phyloP scores from a whole-genome alignment of 2,113 vertebrate genomes.

The Alethe diademata region DNA sequence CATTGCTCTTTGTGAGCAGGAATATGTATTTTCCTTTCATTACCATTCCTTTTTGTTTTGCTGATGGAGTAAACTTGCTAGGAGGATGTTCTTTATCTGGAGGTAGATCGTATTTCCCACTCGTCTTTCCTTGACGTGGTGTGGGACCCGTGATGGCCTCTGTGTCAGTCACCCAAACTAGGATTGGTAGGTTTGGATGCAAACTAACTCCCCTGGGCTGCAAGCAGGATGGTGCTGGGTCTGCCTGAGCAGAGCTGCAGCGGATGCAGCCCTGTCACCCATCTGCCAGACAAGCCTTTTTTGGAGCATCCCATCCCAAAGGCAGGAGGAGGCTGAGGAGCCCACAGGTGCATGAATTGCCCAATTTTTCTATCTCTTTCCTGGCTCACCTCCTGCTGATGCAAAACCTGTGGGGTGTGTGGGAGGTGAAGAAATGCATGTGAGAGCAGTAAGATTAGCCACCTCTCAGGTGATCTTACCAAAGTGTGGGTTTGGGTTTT shows the following conservation, averaged over 20 bases:
- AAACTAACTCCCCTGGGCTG: neutral
- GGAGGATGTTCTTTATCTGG: neutral
- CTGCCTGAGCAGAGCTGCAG: neutral
- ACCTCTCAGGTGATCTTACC: constrained; percentile 45
- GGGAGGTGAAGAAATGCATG: constrained; percentile 58
- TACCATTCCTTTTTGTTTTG: neutral
- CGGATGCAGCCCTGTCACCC: neutral
- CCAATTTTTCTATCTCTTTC: constrained; percentile 24
- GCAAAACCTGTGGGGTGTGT: constrained; percentile 58
- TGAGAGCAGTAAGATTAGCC: constrained; percentile 48
- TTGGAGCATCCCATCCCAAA: constrained; percentile 24
- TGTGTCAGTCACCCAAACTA: neutral
- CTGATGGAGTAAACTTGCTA: neutral
- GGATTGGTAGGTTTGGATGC: neutral
- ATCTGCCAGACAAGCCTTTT: constrained; percentile 56
- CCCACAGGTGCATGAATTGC: constrained; percentile 11
- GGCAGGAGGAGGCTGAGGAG: neutral
- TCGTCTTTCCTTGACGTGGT: neutral
- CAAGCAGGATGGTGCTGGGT: neutral
- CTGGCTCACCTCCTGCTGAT: constrained; percentile 29
- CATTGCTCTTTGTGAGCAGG: neutral
- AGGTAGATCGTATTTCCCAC: neutral
- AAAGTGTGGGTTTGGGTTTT: neutral
- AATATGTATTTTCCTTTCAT: constrained; percentile 30
- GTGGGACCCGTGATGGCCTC: neutral